Evolutionary conservation across 2,888 invertebrate species (phyloP).

Genomic region (Antheraea yamamai): DNA sequence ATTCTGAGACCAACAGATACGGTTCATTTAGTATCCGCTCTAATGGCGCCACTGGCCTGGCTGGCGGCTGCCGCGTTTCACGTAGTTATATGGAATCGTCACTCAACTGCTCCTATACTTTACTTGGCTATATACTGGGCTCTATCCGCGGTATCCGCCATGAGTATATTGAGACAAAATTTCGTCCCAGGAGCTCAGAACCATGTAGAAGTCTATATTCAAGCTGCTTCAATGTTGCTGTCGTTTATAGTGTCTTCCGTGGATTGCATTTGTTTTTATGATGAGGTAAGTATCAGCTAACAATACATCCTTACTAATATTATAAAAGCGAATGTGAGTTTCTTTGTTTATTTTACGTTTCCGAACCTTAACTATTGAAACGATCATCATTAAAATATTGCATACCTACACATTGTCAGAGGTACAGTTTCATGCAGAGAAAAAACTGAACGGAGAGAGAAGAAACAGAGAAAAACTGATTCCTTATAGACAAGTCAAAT

Average conservation of each 20-base stretch:
- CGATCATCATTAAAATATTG: too few species aligned
- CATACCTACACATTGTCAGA: neutral
- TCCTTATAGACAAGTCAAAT: too few species aligned
- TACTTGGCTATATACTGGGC: slow-evolving; percentile 76
- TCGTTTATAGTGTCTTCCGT: slow-evolving; percentile 57
- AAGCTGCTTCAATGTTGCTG: slow-evolving; percentile 53
- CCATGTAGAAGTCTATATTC: slow-evolving; percentile 60
- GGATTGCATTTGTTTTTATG: slow-evolving; percentile 72
- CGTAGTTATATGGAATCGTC: slow-evolving; percentile 65
- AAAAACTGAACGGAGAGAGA: too few species aligned
- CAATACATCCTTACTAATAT: neutral
- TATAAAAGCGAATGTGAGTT: too few species aligned
- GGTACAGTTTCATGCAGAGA: neutral
- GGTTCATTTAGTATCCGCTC: slow-evolving; percentile 55
- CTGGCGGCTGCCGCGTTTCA: slow-evolving; percentile 69
- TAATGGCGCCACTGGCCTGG: slow-evolving; percentile 68
- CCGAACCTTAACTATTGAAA: too few species aligned
- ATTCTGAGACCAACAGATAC: slow-evolving; percentile 55
- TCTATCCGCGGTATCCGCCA: slow-evolving; percentile 57
- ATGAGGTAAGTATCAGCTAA: slow-evolving; percentile 56
- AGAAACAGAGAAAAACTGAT: too few species aligned
- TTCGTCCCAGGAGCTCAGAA: slow-evolving; percentile 38
- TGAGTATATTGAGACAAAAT: slow-evolving; percentile 56
- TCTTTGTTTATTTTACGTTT: slow-evolving; percentile 15
- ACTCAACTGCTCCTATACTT: slow-evolving; percentile 66